Percentiles rank a stretch among this genome's conserved stretches.
phyloP scores from a whole-genome alignment of 2,888 invertebrate genomes.

The Adineta ricciae region DNA sequence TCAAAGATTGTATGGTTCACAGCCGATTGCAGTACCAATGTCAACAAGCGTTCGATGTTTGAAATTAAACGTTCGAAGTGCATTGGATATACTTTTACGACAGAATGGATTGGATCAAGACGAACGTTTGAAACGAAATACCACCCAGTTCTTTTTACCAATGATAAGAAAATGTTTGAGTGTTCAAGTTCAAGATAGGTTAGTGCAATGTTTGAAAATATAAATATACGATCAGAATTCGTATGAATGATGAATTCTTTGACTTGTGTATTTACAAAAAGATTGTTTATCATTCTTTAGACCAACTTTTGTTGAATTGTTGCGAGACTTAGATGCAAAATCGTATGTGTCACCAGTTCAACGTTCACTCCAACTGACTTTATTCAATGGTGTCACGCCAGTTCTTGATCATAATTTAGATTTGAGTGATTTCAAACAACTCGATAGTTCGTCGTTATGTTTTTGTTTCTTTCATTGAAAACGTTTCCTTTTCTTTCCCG shows the following conservation, averaged over 20 bases:
- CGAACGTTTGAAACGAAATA: not conserved
- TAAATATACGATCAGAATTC: not conserved
- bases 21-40: not conserved
- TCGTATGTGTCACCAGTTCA: not conserved
- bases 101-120: conserved; percentile 1
- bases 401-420: conserved; percentile 17
- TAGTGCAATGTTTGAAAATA: not conserved
- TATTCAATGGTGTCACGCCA: not conserved
- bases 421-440: not conserved
- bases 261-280: too few species aligned
- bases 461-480: too few species aligned
- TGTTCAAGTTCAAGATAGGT: not conserved
- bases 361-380: conserved; percentile 6
- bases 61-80: conserved; percentile 4
- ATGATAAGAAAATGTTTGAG: conserved; percentile 19
- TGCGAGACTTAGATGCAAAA: not conserved
- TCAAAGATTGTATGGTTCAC: not conserved
- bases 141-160: not conserved
- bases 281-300: too few species aligned
- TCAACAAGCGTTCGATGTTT: conserved; percentile 16
- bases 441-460: not conserved
- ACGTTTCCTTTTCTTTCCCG: too few species aligned
- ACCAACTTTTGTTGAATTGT: not conserved
- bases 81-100: not conserved
- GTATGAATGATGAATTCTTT: too few species aligned